Conservation (phyloP, 2,113 vertebrate species). For the Oenanthe oenanthe region DNA sequence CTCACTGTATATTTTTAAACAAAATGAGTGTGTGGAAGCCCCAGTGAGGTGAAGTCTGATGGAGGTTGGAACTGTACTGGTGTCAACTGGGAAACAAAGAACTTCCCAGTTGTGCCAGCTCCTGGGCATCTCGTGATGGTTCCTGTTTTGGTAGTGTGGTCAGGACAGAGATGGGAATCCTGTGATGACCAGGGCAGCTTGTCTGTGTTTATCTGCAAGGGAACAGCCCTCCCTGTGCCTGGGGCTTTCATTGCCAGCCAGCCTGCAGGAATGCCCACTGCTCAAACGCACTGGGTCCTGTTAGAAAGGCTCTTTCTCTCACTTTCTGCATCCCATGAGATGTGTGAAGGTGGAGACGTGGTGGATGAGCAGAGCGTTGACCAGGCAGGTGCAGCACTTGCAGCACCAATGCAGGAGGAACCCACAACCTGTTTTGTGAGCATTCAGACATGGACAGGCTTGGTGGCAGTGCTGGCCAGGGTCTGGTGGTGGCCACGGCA, state of each 20-base stretch:
- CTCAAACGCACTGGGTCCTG: fast-evolving
- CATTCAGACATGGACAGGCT: not conserved
- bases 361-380: not conserved
- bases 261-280: fast-evolving
- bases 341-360: fast-evolving
- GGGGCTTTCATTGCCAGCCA: not conserved
- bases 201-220: fast-evolving
- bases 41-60: not conserved
- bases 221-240: not conserved
- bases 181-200: not conserved
- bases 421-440: not conserved
- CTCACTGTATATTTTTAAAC: not conserved
- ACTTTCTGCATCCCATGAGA: not conserved
- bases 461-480: fast-evolving
- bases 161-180: not conserved
- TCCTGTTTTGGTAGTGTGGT: fast-evolving
- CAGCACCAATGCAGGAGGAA: fast-evolving
- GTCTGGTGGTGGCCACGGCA: not conserved
- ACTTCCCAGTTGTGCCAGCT: not conserved
- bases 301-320: not conserved
- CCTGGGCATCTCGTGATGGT: fast-evolving
- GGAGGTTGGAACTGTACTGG: not conserved
- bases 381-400: not conserved
- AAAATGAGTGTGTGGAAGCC: not conserved
- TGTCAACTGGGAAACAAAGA: not conserved